Evolutionary conservation across 2,888 invertebrate species (phyloP).

Genomic region (Hedya salicella): DNA sequence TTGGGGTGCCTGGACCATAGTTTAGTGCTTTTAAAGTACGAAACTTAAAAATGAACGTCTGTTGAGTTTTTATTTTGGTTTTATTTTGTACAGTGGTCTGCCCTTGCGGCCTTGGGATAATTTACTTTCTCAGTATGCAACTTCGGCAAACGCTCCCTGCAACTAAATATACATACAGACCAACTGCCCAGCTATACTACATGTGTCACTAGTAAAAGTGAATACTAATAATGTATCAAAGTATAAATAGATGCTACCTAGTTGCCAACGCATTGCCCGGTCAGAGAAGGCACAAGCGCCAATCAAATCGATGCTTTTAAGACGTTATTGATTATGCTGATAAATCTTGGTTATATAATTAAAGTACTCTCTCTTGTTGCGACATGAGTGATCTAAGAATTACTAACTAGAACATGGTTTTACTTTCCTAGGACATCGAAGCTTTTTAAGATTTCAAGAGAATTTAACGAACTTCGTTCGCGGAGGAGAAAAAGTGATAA

Average conservation of each 20-base stretch:
- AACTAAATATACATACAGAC: no score
- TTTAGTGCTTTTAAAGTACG: no score
- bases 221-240: constrained; percentile 16
- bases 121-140: no score
- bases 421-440: background rate
- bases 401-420: constrained; percentile 5
- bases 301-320: background rate
- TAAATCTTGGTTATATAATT: constrained; percentile 2
- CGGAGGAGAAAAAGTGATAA: no score
- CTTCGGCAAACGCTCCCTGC: no score
- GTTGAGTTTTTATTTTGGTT: no score
- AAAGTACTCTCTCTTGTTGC: constrained; percentile 20
- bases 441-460: no score
- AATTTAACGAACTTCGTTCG: no score
- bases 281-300: background rate
- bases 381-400: background rate
- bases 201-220: constrained; percentile 23
- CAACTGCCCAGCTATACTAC: background rate
- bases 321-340: background rate
- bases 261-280: background rate
- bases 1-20: no score
- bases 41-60: no score
- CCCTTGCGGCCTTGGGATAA: no score
- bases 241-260: background rate
- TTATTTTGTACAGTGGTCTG: no score